phyloP scores from a whole-genome alignment of 2,113 vertebrate species.

The Cichladusa arquata region DNA sequence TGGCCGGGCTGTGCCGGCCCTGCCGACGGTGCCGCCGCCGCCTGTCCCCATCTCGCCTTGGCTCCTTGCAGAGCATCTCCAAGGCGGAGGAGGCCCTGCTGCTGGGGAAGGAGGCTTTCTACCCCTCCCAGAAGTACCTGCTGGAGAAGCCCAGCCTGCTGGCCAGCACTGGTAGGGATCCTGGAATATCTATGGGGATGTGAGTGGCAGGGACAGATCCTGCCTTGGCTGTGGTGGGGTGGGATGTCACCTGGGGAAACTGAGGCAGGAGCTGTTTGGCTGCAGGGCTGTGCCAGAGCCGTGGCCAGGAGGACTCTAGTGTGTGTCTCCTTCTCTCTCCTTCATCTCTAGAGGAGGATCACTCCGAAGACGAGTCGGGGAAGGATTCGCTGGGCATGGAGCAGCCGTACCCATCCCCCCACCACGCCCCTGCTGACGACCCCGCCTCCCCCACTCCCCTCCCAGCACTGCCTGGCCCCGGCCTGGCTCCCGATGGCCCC shows the following conservation, averaged over 20 bases:
- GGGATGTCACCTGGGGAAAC: not conserved
- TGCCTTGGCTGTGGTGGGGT: not conserved
- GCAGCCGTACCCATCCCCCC: constrained; percentile 81
- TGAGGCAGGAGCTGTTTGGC: not conserved
- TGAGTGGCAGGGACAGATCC: accelerated
- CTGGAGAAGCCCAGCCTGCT: constrained; percentile 82
- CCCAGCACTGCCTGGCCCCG: constrained; percentile 63
- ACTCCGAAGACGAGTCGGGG: constrained; percentile 80
- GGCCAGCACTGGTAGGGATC: constrained; percentile 79
- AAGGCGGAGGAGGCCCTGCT: constrained; percentile 84
- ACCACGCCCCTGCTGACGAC: constrained; percentile 64
- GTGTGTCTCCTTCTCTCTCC: constrained; percentile 8
- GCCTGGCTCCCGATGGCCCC: constrained; percentile 65
- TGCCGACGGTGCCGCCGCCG: not conserved
- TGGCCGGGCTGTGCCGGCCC: not conserved
- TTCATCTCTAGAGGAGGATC: constrained; percentile 84
- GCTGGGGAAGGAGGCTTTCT: constrained; percentile 88
- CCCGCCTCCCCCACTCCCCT: constrained; percentile 64
- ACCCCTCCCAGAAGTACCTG: constrained; percentile 86
- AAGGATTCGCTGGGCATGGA: constrained; percentile 79
- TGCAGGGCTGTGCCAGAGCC: accelerated
- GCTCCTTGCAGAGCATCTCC: constrained; percentile 75
- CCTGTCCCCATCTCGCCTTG: not conserved
- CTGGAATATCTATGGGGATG: not conserved
- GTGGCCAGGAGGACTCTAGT: not conserved